Evolutionary conservation across 2,113 vertebrate genomes (phyloP).

Genomic region (Chionomys nivalis): DNA sequence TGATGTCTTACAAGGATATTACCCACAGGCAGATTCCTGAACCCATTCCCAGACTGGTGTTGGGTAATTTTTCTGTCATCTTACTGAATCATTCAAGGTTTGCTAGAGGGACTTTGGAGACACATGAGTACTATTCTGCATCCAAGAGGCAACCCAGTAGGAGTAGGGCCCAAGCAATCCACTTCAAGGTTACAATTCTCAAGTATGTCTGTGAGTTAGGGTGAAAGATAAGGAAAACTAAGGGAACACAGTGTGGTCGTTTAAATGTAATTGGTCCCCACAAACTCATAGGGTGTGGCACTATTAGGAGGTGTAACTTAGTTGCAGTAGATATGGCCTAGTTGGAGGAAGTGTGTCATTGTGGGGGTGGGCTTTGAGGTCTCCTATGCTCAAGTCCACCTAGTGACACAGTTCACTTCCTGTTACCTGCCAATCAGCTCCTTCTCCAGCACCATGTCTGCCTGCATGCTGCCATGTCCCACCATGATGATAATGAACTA

Average conservation of each 20-base stretch:
- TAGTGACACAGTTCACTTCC: neutral
- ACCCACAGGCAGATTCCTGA: neutral
- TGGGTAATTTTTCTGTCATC: neutral
- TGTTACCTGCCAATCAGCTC: neutral
- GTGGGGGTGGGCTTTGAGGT: neutral
- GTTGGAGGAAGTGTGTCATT: neutral
- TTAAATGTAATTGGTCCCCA: neutral
- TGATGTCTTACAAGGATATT: neutral
- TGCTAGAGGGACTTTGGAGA: neutral
- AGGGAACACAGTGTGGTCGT: neutral
- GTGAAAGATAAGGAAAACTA: neutral
- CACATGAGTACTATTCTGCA: neutral
- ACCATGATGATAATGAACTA: neutral
- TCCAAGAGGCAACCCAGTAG: neutral
- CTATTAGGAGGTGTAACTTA: neutral
- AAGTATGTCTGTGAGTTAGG: neutral
- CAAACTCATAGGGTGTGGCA: neutral
- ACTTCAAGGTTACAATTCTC: neutral
- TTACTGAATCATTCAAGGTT: neutral
- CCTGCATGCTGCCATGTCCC: neutral
- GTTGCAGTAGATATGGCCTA: neutral
- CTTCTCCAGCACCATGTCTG: neutral
- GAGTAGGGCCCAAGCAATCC: neutral
- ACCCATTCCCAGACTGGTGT: neutral
- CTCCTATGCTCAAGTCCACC: neutral